phyloP scores from a whole-genome alignment of 2,113 vertebrate species.

The Montifringilla adamsi region DNA sequence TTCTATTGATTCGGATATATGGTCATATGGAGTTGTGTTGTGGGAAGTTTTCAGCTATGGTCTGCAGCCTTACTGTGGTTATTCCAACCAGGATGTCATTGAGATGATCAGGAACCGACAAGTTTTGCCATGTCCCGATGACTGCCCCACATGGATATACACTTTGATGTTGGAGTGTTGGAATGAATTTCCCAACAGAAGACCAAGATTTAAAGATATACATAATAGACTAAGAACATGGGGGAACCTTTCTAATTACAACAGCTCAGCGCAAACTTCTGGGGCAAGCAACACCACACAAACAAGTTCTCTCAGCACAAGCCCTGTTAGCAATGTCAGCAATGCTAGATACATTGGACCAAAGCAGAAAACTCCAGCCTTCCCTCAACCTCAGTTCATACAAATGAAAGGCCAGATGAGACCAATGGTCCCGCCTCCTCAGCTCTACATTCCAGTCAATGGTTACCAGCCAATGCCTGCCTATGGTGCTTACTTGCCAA shows the following conservation, averaged over 20 bases:
- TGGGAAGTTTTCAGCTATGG: conserved; percentile 99
- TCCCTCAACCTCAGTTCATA: conserved; percentile 90
- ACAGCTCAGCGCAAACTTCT: conserved; percentile 91
- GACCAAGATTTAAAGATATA: conserved; percentile 95
- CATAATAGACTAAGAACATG: conserved; percentile 89
- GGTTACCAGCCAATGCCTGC: conserved; percentile 93
- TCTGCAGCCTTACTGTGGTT: conserved; percentile 95
- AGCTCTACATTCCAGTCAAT: conserved; percentile 95
- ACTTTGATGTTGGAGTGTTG: conserved; percentile 95
- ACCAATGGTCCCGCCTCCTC: conserved; percentile 85
- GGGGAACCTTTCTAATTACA: conserved; percentile 91
- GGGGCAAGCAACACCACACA: conserved; percentile 94
- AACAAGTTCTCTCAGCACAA: conserved; percentile 96
- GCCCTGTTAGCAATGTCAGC: conserved; percentile 92
- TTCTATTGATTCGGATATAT: conserved; percentile 94
- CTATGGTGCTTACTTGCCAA: conserved; percentile 90
- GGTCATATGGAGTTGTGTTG: conserved; percentile 92
- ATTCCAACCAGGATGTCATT: conserved; percentile 95
- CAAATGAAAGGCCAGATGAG: conserved; percentile 91
- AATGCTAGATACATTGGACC: conserved; percentile 87
- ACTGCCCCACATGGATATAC: conserved; percentile 93
- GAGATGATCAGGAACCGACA: conserved; percentile 92
- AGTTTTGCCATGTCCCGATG: conserved; percentile 89
- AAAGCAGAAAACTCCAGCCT: conserved; percentile 86
- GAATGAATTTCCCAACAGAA: conserved; percentile 88